Evolutionary conservation across 2,888 invertebrate genomes (phyloP), one percentile per base, ranked within the genome.

Genomic region (Mystacides longicornis): DNA sequence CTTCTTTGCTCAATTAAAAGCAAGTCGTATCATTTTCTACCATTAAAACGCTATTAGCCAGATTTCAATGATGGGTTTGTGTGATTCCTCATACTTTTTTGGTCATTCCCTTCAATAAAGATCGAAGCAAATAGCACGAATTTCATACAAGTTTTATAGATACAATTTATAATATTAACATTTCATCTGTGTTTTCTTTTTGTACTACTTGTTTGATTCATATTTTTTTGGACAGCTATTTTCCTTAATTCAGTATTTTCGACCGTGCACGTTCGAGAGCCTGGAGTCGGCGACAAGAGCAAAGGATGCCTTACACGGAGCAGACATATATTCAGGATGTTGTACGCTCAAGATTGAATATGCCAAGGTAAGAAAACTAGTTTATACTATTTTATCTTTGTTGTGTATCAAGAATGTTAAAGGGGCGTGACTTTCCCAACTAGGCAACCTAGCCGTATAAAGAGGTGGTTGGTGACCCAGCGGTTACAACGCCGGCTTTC

Each of bases 271-370:
- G 79, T 98, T 97, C 77, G 97, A 97, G 74, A 88, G 84, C 67
- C 81, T 93, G 65, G 97, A 98, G 67, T 86, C 93, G 11, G 98
- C 98, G 57, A 87, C 93, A 64, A 78, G 93, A 69, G 97, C 96
- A 61, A 95, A 97, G 71, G 93, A 95, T 65, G 86, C 90, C 60
- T 83, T 99, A 64, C 93, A 97, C 77, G 98, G 98, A 64, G 97
- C 97, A 62, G 98, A 99, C 77, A 97, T 99, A 69, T 99, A 99
- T 79, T 95, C 96, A 49, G 98, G 98, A 62, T 99, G 98, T 79
- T 99, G 98, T 77, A 98, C 98, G 62, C 81, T 99, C 67, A 96
- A 97, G 82, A 96, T 98, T 71, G 98, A 99, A 79, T 99, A 87
- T 73, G 98, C 98, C 55, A 97, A 97, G 92, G 97, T 98, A 73